Evolutionary conservation across 2,113 vertebrate species (phyloP), one percentile per base, ranked within the genome.

Genomic region (Esox niger): DNA sequence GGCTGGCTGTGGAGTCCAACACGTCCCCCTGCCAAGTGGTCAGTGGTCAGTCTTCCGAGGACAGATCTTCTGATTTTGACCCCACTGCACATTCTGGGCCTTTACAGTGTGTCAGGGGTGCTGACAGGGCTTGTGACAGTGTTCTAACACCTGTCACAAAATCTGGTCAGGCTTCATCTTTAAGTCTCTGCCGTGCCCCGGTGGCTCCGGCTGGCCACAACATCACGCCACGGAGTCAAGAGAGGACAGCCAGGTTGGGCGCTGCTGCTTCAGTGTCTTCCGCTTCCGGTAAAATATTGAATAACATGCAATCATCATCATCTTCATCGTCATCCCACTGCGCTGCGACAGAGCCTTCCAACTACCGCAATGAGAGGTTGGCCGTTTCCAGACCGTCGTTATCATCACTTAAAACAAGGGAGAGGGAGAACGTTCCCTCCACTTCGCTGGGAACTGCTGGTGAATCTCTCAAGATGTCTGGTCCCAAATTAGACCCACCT

Each of bases 281-380:
- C 21, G 62, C 66, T 27, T 73, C 62, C 11, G 62, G 66, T 20
- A 74, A 66, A 35, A 17, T 33, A 58, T 62, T 71, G n/a, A n/a
- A n/a, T 9, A 64, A 77, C n/a, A 31, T 67, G 58, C 87, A 75
- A 0, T 66, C 68, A 1, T 25, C 68, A 2, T 25, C 55, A 0
- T 77, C 70, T 11, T 66, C 68, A 1, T 25, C 68, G 1, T 25
- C 55, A 0, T 77, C 70, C 15, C 70, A 79, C 67, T 88, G n/a
- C n/a, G n/a, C 69, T 70, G 62, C 77, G 30, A 69, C 75, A 63
- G 91, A 87, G 70, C 83, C 79, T 56, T 83, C 85, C 59, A 77
- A 82, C 82, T 69, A 82, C 46, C 64, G 76, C 62, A 84, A 80
- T 75, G 79, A 80, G 13, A 64, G 20, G 27, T 57, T 60, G 25